Evolutionary conservation across 2,797 vertebrate genomes (phyloP).

Genomic region (Enteromius paludinosus): DNA sequence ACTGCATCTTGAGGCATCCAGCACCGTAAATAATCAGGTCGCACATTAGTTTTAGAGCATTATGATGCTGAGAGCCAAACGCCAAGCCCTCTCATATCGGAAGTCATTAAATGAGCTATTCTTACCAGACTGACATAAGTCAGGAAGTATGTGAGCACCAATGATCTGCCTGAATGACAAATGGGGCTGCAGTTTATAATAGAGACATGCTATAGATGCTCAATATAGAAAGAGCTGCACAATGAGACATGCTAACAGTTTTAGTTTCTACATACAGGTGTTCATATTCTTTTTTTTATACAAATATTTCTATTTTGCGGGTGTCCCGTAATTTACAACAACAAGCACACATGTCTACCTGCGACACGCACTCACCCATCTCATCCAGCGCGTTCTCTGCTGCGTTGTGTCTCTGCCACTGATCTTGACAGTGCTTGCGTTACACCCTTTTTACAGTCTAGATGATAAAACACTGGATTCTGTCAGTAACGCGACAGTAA

Average conservation of each 20-base stretch:
- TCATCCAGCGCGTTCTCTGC: too few relatives aligned
- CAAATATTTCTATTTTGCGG: too few relatives aligned
- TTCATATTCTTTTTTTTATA: too few relatives aligned
- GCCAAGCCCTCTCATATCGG: constrained; percentile 16
- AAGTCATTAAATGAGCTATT: constrained; percentile 41
- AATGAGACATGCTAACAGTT: constrained; percentile 18
- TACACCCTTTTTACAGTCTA: too few relatives aligned
- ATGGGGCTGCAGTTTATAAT: constrained; percentile 44
- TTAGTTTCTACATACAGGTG: too few relatives aligned
- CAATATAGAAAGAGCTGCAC: constrained; percentile 36
- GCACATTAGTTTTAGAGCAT: constrained; percentile 25
- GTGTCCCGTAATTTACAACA: too few relatives aligned
- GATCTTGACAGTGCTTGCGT: too few relatives aligned
- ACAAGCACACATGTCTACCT: too few relatives aligned
- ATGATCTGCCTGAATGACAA: constrained; percentile 43
- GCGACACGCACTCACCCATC: too few relatives aligned
- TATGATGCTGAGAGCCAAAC: constrained; percentile 1
- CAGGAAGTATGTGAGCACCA: constrained; percentile 21
- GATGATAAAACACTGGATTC: too few relatives aligned
- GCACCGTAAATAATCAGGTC: constrained; percentile 37
- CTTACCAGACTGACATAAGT: constrained; percentile 12
- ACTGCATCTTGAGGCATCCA: constrained; percentile 25
- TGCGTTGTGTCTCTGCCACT: too few relatives aligned
- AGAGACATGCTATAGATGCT: constrained; percentile 45
- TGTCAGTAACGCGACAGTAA: too few relatives aligned